Base-by-base conservation (phyloP, 53 echinoderm and acorn worm genomes). In the Paracentrotus lividus region DNA sequence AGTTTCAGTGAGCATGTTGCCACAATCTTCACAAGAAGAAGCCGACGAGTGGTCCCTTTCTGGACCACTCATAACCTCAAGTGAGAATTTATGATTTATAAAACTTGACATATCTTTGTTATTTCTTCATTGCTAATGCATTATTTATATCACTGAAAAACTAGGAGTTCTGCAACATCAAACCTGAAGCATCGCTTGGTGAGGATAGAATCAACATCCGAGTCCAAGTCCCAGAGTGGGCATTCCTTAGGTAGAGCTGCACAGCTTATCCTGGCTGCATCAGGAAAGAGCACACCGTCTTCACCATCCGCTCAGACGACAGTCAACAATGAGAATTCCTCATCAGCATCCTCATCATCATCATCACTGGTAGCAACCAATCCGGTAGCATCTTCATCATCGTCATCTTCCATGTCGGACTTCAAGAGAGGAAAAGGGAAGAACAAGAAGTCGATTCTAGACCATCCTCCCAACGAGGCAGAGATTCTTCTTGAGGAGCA, bases 121-220 rank as follows among this genome's bases (percentile, higher is more conserved):
- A 7, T 18, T 69, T 69, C 36, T 1, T 1, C 4, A 69, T 69
- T 69, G 14, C 36, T 69, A 47, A 85, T 53, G 16, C 86, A 85
- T 53, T 52, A 7, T 8, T 16, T 85, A 5, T 49, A 6, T 89
- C n/a, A 42, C 15, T 90, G 6, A 38, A 0, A 36, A 65, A 32
- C 21, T 26, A 97, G 97, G 78, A 90, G 89, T 77, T 23, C 77
- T 45, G 90, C 58, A 47, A 53, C 88, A 32, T 75, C 72, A 57
- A 94, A 93, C 38, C 90, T 97, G 66, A 96, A 97, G 58, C 52
- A 91, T 15, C 88, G 93, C 33, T 94, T 97, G 45, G 84, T 97
- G 38, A 95, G 96, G 67, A 97, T 97, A 85, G 92, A 96, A 1
- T 93, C 95, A 42, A 97, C 95, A 18, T 94, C 97, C 10, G 96